These are phyloP conservation scores for Vulpes vulpes DNA, from an alignment of 2,113 vertebrate genomes.

Conservation along the genomic window DNA sequence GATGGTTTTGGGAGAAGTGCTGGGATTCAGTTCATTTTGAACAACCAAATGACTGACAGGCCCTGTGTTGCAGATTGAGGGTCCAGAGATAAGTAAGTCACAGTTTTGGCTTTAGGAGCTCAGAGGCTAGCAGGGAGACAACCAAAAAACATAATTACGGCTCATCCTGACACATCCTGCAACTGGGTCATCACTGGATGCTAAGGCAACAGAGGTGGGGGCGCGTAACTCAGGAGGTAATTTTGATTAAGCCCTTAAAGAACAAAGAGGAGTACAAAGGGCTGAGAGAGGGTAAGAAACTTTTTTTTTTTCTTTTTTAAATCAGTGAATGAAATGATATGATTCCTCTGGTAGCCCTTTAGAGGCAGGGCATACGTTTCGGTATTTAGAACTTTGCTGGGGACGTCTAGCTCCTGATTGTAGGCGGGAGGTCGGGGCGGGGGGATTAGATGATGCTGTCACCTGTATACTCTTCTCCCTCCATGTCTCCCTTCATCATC, in stretches of 20 bases:
- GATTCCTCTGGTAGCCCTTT: slow-evolving; percentile 14
- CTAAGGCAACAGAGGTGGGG: slow-evolving; percentile 5
- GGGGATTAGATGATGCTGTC: background rate
- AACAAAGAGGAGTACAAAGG: slow-evolving; percentile 52
- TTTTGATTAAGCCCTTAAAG: slow-evolving; percentile 56
- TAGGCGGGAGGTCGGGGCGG: background rate
- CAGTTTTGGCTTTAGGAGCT: slow-evolving; percentile 33
- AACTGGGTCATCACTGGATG: background rate
- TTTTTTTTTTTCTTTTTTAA: background rate
- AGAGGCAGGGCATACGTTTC: background rate
- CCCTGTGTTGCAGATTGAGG: background rate
- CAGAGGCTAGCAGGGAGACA: background rate
- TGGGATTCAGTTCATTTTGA: slow-evolving; percentile 49
- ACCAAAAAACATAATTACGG: slow-evolving; percentile 9
- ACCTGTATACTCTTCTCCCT: background rate
- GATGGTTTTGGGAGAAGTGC: slow-evolving; percentile 21
- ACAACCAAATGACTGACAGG: background rate
- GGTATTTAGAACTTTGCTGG: background rate
- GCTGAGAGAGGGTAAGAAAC: slow-evolving; percentile 22
- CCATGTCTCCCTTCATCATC: background rate
- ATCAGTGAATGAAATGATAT: background rate
- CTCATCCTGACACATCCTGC: slow-evolving; percentile 13
- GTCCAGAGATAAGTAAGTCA: background rate
- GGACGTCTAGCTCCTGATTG: background rate
- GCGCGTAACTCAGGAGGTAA: background rate